phyloP scores from a whole-genome alignment of 2,113 vertebrate genomes.

The Pimephales promelas region DNA sequence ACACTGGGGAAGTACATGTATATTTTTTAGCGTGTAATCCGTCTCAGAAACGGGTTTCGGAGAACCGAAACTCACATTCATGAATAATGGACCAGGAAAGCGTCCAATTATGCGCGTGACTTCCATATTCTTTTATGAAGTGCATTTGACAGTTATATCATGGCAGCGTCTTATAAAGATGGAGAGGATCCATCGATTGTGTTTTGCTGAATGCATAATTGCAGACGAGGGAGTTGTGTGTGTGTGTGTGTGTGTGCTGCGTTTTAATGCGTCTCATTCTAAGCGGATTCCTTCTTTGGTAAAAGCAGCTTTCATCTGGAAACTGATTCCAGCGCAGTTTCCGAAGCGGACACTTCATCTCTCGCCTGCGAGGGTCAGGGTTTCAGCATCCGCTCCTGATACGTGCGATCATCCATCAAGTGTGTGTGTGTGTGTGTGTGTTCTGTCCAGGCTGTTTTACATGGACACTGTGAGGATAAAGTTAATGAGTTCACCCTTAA shows the following conservation, averaged over 20 bases:
- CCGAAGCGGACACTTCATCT: background rate
- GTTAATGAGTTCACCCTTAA: constrained; percentile 35
- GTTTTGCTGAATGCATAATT: background rate
- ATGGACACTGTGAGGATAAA: constrained; percentile 51
- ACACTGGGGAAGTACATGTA: no score
- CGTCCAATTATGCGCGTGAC: background rate
- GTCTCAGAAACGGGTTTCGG: background rate
- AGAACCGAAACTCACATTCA: background rate
- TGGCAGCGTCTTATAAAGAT: background rate
- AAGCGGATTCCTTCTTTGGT: background rate
- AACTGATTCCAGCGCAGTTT: no score
- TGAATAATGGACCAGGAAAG: background rate
- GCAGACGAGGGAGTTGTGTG: no score
- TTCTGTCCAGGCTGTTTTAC: constrained; percentile 46
- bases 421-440: background rate
- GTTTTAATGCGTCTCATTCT: background rate
- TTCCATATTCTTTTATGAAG: background rate
- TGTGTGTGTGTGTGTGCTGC: no score
- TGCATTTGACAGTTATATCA: background rate
- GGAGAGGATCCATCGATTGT: background rate
- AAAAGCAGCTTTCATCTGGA: no score
- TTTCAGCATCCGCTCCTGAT: constrained; percentile 54
- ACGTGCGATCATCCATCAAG: constrained; percentile 56
- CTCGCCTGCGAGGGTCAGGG: no score
- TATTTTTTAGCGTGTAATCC: no score